phyloP scores from a whole-genome alignment of 2,888 invertebrate genomes.

The Trissolcus japonicus region DNA sequence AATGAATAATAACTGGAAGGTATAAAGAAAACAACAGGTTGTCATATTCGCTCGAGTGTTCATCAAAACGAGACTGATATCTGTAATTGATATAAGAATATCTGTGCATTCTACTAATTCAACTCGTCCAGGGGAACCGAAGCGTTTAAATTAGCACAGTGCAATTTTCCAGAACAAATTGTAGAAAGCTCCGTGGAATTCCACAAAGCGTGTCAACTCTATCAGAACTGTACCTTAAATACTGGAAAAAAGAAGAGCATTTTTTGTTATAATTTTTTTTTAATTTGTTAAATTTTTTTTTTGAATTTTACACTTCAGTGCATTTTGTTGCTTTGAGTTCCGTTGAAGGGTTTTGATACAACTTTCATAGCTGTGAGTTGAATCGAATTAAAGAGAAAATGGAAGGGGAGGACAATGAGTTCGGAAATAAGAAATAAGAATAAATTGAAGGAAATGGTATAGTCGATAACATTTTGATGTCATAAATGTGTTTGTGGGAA shows the following conservation, averaged over 20 bases:
- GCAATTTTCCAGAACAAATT: conserved; percentile 55
- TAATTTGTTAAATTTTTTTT: conserved; percentile 8
- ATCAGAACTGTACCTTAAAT: conserved; percentile 14
- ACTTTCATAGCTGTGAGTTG: too few relatives aligned
- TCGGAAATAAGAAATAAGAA: conserved; percentile 15
- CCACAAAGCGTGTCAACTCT: conserved; percentile 51
- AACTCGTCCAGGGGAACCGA: conserved; percentile 35
- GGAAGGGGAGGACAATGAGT: background rate
- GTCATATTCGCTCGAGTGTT: conserved; percentile 12
- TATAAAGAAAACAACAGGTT: background rate
- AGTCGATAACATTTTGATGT: conserved; percentile 40
- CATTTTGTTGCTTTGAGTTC: conserved; percentile 3
- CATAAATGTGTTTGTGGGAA: conserved; percentile 41
- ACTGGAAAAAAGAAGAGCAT: too few relatives aligned
- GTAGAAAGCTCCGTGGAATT: conserved; percentile 52
- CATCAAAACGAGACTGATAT: conserved; percentile 25
- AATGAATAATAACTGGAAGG: background rate
- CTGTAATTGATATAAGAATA: conserved; percentile 37
- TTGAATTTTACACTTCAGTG: background rate
- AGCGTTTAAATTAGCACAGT: conserved; percentile 51
- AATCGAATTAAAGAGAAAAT: background rate
- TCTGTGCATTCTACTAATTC: conserved; percentile 33
- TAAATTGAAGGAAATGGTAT: conserved; percentile 29
- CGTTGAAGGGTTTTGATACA: background rate
- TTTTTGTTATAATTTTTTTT: too few relatives aligned